These are phyloP conservation scores for Nipponacmea schrenckii DNA, from an alignment of 2,888 invertebrate species.

Conservation along the genomic window DNA sequence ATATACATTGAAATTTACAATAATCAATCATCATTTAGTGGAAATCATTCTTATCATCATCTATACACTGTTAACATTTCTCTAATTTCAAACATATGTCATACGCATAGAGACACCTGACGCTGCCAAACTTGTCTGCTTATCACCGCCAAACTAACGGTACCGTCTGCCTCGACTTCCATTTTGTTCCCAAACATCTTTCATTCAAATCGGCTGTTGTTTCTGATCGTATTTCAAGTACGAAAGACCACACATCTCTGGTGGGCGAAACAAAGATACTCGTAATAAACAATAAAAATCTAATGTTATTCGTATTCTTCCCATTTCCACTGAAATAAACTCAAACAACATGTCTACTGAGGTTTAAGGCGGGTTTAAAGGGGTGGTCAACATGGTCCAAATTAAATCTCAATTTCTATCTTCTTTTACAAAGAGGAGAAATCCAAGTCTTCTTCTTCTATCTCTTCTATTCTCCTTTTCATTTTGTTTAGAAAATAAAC, in stretches of 20 bases:
- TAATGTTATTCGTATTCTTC: not conserved
- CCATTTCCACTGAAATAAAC: not conserved
- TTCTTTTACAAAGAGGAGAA: not conserved
- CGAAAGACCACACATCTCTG: constrained; percentile 2
- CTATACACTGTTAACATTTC: not conserved
- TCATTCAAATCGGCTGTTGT: constrained; percentile 7
- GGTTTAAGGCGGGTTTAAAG: constrained; percentile 2
- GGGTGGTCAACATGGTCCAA: constrained; percentile 8
- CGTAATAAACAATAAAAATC: not conserved
- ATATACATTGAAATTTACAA: too few relatives aligned
- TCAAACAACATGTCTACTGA: not conserved
- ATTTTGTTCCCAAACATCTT: constrained; percentile 9
- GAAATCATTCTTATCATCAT: too few relatives aligned
- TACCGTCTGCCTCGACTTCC: constrained; percentile 3
- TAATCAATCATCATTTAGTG: too few relatives aligned
- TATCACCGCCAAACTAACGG: constrained; percentile 14
- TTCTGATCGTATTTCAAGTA: constrained; percentile 6
- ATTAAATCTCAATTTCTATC: not conserved
- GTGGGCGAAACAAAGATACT: not conserved
- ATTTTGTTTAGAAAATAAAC: constrained; percentile 6
- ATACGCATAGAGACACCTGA: constrained; percentile 6
- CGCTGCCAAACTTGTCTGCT: constrained; percentile 13
- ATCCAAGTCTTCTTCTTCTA: not conserved
- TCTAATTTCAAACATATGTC: constrained; percentile 4
- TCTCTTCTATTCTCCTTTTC: not conserved